A percentile compares a stretch with the other conserved stretches of the same genome.
Evolutionary conservation across 2,113 vertebrate species (phyloP).

Genomic region (Galeopterus variegatus): DNA sequence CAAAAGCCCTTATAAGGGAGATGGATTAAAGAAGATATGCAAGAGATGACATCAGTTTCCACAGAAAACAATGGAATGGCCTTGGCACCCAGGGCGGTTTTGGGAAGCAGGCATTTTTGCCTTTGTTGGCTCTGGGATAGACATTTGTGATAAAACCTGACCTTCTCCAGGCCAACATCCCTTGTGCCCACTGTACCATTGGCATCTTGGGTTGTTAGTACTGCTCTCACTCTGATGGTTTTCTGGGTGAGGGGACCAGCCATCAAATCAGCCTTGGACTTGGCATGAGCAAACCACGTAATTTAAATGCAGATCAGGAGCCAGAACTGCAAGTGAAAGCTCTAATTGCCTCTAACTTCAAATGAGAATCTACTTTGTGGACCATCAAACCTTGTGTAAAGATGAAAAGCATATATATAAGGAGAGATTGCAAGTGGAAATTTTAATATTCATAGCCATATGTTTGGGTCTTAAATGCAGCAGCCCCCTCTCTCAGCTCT

Average conservation of each 20-base stretch:
- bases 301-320: constrained; percentile 69
- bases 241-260: neutral
- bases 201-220: neutral
- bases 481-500: neutral
- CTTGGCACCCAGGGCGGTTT: neutral
- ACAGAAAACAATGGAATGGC: neutral
- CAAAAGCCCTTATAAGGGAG: neutral
- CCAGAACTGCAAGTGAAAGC: neutral
- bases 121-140: neutral
- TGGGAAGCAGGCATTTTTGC: neutral
- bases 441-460: constrained; percentile 1
- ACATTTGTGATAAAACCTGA: neutral
- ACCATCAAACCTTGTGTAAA: constrained; percentile 56
- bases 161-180: neutral
- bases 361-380: constrained; percentile 69
- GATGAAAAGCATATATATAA: neutral
- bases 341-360: constrained; percentile 70
- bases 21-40: constrained; percentile 11
- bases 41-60: neutral
- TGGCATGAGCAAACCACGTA: constrained; percentile 25
- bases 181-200: neutral
- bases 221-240: neutral
- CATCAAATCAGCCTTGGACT: constrained; percentile 62
- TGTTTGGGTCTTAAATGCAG: constrained; percentile 7
- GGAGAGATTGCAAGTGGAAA: constrained; percentile 18